Conservation (phyloP, 23 tunicate genomes). For the Oikopleura albicans region DNA sequence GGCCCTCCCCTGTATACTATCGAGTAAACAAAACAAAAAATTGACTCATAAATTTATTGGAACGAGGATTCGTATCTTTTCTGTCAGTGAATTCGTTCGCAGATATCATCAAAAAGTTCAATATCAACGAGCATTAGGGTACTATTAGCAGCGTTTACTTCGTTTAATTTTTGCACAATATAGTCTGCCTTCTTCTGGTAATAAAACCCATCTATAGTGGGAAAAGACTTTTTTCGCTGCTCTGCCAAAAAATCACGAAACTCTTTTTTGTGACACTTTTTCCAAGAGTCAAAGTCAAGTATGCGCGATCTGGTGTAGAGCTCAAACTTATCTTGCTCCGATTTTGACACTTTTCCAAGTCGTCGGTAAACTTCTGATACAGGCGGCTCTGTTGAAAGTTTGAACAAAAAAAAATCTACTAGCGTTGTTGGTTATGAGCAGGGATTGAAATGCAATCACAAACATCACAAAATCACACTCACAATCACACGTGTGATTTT, state of each 20-base stretch:
- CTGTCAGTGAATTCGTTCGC: background rate
- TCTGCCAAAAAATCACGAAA: background rate
- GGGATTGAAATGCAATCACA: no score
- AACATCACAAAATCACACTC: no score
- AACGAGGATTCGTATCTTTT: no score
- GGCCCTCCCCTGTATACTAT: no score
- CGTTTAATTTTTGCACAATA: background rate
- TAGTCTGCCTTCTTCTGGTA: background rate
- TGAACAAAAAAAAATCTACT: no score
- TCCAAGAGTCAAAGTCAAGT: background rate
- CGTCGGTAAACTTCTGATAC: background rate
- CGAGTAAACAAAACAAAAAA: no score
- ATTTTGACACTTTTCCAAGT: background rate
- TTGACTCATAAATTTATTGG: no score
- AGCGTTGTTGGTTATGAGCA: no score
- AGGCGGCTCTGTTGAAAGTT: background rate
- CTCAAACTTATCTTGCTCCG: background rate
- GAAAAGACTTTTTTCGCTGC: background rate
- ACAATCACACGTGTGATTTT: no score
- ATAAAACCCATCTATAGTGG: background rate
- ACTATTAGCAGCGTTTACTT: background rate
- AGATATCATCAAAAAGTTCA: background rate
- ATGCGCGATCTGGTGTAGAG: background rate
- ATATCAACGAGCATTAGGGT: background rate
- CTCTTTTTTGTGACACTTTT: background rate